These are phyloP conservation scores for Pherbina coryleti DNA, from an alignment of 2,888 invertebrate species.

Conservation along the genomic window DNA sequence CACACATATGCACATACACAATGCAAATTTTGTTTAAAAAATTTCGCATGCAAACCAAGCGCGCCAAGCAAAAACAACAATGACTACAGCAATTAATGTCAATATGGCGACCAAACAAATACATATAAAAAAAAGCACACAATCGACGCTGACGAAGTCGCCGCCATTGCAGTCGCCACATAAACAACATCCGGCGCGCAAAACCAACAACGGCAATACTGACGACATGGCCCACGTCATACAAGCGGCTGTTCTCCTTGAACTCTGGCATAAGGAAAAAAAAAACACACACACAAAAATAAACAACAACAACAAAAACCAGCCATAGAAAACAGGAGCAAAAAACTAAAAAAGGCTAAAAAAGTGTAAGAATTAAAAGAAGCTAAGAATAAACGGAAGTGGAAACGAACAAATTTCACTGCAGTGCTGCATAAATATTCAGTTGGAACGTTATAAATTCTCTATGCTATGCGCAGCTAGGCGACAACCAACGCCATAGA, in stretches of 20 bases:
- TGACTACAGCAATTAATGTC: slow-evolving; percentile 3
- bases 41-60: neutral
- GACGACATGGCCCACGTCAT: slow-evolving; percentile 13
- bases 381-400: neutral
- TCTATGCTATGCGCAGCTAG: neutral
- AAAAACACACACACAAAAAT: neutral
- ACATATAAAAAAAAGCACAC: neutral
- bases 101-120: slow-evolving; percentile 23
- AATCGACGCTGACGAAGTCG: neutral
- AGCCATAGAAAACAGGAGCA: neutral
- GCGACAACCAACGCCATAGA: too few relatives aligned
- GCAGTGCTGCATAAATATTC: slow-evolving; percentile 24
- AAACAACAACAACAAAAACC: neutral
- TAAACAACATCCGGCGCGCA: neutral
- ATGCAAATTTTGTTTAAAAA: neutral
- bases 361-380: neutral
- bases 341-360: neutral
- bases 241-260: slow-evolving; percentile 23
- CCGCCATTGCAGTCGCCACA: slow-evolving; percentile 14
- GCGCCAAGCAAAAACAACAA: slow-evolving; percentile 1
- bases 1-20: neutral
- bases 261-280: slow-evolving; percentile 23
- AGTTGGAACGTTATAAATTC: neutral
- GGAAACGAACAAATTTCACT: neutral
- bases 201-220: neutral